Percentiles rank a stretch among this genome's conserved stretches.
These are phyloP conservation scores for Tetramorium parvispinum DNA, from an alignment of 1,140 invertebrate genomes.

Conservation along the genomic window DNA sequence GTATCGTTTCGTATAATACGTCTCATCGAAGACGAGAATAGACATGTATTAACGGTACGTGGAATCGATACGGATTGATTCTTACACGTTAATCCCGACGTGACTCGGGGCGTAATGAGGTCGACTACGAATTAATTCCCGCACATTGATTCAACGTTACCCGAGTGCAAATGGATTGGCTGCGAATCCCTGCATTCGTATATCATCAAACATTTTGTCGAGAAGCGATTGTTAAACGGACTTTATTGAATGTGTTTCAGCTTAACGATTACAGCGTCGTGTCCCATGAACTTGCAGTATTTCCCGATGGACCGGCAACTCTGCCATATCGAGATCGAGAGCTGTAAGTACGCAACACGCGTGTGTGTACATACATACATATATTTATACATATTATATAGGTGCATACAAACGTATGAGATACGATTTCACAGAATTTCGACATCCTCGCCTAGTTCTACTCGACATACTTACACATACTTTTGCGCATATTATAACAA, in stretches of 20 bases:
- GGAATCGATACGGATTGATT: conserved; percentile 32
- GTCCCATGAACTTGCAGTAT: conserved; percentile 98
- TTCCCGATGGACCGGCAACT: conserved; percentile 99
- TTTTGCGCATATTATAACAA: conserved; percentile 48
- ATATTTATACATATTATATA: conserved; percentile 29
- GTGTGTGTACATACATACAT: conserved; percentile 37
- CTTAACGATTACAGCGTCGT: conserved; percentile 98
- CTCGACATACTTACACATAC: conserved; percentile 29
- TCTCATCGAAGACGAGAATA: conserved; percentile 34
- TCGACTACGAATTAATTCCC: conserved; percentile 39
- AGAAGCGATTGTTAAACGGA: conserved; percentile 22
- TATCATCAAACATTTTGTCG: conserved; percentile 12
- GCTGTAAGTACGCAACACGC: conserved; percentile 93
- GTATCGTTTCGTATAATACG: conserved; percentile 26
- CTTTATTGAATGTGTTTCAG: conserved; percentile 87
- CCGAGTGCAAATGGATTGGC: conserved; percentile 16
- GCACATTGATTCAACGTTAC: conserved; percentile 27
- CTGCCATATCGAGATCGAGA: conserved; percentile 99
- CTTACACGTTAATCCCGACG: conserved; percentile 25
- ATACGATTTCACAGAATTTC: conserved; percentile 62
- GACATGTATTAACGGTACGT: conserved; percentile 37
- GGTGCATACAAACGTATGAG: conserved; percentile 51
- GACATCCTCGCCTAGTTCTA: conserved; percentile 63
- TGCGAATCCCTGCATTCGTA: conserved; percentile 16
- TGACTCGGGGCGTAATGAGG: conserved; percentile 37